Conservation (phyloP, 2,888 invertebrate species). For the Drosophila formosana region DNA sequence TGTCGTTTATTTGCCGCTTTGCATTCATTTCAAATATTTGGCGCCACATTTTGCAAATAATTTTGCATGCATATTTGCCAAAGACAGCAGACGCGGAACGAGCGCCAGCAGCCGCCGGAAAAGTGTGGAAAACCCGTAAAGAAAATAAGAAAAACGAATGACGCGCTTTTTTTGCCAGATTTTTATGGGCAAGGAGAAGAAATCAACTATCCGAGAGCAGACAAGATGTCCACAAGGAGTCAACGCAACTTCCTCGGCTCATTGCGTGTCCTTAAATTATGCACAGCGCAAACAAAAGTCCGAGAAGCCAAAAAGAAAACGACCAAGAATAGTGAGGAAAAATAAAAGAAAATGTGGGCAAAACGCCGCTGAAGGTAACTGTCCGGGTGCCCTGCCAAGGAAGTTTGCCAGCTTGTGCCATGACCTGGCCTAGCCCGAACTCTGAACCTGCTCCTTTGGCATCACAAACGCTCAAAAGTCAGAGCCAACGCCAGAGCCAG, state of each 20-base stretch:
- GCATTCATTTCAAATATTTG: constrained; percentile 76
- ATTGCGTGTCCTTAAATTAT: constrained; percentile 74
- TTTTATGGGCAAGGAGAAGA: constrained; percentile 53
- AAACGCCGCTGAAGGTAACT: constrained; percentile 48
- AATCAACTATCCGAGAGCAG: constrained; percentile 60
- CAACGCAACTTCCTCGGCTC: constrained; percentile 56
- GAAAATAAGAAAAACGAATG: constrained; percentile 34
- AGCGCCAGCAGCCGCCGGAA: constrained; percentile 10
- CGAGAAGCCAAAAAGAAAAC: constrained; percentile 17
- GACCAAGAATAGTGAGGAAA: neutral
- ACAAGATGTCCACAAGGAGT: constrained; percentile 61
- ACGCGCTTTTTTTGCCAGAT: constrained; percentile 49
- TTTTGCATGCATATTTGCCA: constrained; percentile 63
- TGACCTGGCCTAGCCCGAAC: constrained; percentile 71
- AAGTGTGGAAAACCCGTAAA: constrained; percentile 11
- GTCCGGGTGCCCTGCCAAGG: constrained; percentile 51
- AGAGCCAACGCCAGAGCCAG: constrained; percentile 14
- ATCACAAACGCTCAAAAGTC: constrained; percentile 54
- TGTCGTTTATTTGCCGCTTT: constrained; percentile 71
- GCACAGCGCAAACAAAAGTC: constrained; percentile 53
- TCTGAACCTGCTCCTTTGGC: constrained; percentile 65
- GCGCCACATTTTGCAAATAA: constrained; percentile 70
- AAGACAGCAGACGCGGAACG: constrained; percentile 26
- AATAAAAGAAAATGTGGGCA: neutral
- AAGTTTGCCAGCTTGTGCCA: constrained; percentile 70